Evolutionary conservation across 1,140 invertebrate species (phyloP), one percentile per base, ranked within the genome.

Genomic region (Drosophila virilis): DNA sequence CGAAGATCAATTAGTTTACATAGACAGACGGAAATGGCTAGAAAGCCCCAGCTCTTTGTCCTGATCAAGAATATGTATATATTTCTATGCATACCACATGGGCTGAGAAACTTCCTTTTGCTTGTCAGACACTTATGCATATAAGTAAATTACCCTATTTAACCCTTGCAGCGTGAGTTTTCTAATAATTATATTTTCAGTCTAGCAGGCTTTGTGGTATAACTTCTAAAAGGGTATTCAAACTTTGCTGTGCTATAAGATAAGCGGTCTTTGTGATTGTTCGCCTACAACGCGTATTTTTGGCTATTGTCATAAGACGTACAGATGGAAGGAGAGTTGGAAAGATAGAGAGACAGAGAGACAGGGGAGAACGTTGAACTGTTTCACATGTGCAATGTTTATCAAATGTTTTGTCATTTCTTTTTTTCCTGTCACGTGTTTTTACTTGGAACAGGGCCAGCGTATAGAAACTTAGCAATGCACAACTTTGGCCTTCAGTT

Each of bases 321-420:
- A 81, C 61, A 72, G 9, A 42, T 32, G 6, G 22, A 57, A 12
- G 10, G 32, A 35, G 15, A 15, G 17, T 12, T 33, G 7, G 17
- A 5, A 42, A 9, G 4, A 22, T 32, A 13, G n/a, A n/a, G n/a
- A n/a, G n/a, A n/a, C n/a, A n/a, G 42, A 8, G 6, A 9, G 15
- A n/a, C 43, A n/a, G 43, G n/a, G 59, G 10, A 0, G 35, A 54
- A 55, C 28, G 42, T 64, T 46, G 67, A 74, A 51, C 37, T 74
- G 72, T 50, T 66, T 68, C 81, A 70, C 77, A 81, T 88, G 77
- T 80, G 77, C 81, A 83, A 83, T 86, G 83, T 88, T 86, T 86
- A 86, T 88, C 83, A 88, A 86, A 86, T 88, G 83, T 83, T 86
- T 88, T 78, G 78, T 69, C 71, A 69, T 86, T 80, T 76, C 79